Evolutionary conservation across 1,140 invertebrate species (phyloP).

Genomic region (Drosophila persimilis): DNA sequence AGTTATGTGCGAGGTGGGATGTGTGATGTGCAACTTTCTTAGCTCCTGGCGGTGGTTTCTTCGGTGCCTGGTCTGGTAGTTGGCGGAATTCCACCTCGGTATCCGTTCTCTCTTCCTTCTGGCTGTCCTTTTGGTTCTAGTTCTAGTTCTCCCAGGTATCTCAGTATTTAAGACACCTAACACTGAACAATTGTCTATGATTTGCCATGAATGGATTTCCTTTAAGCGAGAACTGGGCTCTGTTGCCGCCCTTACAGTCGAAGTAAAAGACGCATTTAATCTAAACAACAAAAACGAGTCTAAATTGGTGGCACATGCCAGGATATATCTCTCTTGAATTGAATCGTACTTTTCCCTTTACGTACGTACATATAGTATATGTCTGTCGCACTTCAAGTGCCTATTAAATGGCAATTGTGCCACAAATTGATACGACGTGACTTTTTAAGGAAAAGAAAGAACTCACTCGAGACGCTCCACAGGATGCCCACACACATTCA

Average conservation of each 20-base stretch:
- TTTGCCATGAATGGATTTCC: constrained; percentile 10
- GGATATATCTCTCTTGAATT: constrained; percentile 2
- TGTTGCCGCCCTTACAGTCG: too few relatives aligned
- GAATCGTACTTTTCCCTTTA: constrained; percentile 13
- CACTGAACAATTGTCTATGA: constrained; percentile 14
- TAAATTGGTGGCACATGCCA: constrained; percentile 65
- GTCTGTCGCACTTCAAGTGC: constrained; percentile 62
- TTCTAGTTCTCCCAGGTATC: too few relatives aligned
- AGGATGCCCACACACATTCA: constrained; percentile 16
- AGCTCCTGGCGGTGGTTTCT: background rate
- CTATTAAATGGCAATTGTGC: constrained; percentile 82
- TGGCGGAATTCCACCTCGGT: too few relatives aligned
- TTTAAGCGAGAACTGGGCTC: background rate
- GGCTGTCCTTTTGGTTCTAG: too few relatives aligned
- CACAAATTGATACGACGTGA: constrained; percentile 80
- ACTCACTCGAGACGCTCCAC: constrained; percentile 71
- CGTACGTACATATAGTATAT: background rate
- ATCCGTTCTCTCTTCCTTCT: too few relatives aligned
- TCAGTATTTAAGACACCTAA: background rate
- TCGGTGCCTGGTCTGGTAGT: too few relatives aligned
- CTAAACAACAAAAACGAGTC: constrained; percentile 3
- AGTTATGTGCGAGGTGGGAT: constrained; percentile 3
- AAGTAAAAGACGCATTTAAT: too few relatives aligned
- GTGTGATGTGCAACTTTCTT: constrained; percentile 8
- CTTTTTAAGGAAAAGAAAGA: constrained; percentile 70